Percentiles rank a stretch among this genome's conserved stretches.
Conservation (phyloP, 1,140 invertebrate genomes). For the Cataglyphis hispanica region DNA sequence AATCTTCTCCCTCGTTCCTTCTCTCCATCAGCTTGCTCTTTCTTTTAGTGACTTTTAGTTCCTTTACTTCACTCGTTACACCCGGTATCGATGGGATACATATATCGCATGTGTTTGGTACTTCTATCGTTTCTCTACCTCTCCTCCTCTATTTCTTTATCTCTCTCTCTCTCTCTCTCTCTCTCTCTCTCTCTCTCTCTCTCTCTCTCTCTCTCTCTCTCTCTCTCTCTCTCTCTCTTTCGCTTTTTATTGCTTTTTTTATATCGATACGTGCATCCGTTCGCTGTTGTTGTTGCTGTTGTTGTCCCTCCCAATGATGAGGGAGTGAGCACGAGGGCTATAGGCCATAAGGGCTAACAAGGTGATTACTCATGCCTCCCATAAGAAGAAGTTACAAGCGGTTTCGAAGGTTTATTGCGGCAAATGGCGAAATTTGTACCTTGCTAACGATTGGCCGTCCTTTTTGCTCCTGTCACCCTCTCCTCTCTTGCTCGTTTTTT, state of each 20-base stretch:
- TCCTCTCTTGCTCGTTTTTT: constrained; percentile 23
- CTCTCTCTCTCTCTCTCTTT: constrained; percentile 54
- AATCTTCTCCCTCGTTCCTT: constrained; percentile 7
- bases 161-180: constrained; percentile 17
- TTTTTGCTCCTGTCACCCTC: constrained; percentile 67
- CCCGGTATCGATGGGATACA: constrained; percentile 81
- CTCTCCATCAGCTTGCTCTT: constrained; percentile 65
- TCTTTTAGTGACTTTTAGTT: constrained; percentile 67
- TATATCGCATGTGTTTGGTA: constrained; percentile 79
- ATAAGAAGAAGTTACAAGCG: constrained; percentile 86
- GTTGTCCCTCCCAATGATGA: constrained; percentile 68
- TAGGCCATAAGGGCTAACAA: constrained; percentile 86
- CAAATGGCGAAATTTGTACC: constrained; percentile 87
- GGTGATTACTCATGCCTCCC: constrained; percentile 86
- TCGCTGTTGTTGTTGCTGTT: constrained; percentile 68
- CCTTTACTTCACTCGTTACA: constrained; percentile 77
- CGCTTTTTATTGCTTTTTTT: too few relatives aligned
- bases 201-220: constrained; percentile 8
- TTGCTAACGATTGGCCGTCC: constrained; percentile 83
- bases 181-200: background rate
- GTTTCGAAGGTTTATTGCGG: constrained; percentile 85
- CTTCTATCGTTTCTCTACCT: constrained; percentile 57
- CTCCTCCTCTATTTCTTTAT: background rate
- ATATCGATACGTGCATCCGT: constrained; percentile 67
- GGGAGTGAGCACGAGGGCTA: constrained; percentile 81